A percentile compares a stretch with the other conserved stretches of the same genome.
Evolutionary conservation across 2,113 vertebrate species (phyloP).

Genomic region (Grantiella picta): DNA sequence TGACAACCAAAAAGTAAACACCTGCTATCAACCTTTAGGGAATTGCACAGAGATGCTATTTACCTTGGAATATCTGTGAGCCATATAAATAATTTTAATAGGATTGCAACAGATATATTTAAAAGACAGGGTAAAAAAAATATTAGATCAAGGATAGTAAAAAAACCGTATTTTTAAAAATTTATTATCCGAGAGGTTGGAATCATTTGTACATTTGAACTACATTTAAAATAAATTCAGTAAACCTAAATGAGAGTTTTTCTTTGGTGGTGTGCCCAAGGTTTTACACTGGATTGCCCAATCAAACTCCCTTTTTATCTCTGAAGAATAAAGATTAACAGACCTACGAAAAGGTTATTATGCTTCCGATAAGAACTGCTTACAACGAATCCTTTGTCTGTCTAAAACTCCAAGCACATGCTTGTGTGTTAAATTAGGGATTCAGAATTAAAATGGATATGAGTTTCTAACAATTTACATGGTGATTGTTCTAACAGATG

Average conservation of each 20-base stretch:
- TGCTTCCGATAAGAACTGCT: neutral
- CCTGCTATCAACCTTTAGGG: neutral
- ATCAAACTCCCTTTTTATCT: neutral
- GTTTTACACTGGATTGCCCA: neutral
- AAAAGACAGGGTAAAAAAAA: neutral
- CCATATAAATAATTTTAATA: neutral
- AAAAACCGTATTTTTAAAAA: neutral
- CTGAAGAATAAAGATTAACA: neutral
- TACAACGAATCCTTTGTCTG: neutral
- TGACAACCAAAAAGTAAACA: neutral
- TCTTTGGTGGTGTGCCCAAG: neutral
- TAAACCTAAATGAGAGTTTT: neutral
- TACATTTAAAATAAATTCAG: neutral
- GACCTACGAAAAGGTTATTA: neutral
- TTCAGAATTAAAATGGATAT: neutral
- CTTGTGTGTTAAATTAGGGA: neutral
- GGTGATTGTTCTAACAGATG: neutral
- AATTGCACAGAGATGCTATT: neutral
- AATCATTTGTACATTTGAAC: neutral
- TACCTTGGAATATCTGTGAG: neutral
- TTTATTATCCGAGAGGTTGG: neutral
- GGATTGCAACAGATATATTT: neutral
- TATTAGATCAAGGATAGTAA: neutral
- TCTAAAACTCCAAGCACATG: neutral
- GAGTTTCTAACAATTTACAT: neutral